A percentile compares a stretch with the other conserved stretches of the same genome.
Conservation (phyloP, 1,140 invertebrate species). For the Rhopalosiphum maidis region DNA sequence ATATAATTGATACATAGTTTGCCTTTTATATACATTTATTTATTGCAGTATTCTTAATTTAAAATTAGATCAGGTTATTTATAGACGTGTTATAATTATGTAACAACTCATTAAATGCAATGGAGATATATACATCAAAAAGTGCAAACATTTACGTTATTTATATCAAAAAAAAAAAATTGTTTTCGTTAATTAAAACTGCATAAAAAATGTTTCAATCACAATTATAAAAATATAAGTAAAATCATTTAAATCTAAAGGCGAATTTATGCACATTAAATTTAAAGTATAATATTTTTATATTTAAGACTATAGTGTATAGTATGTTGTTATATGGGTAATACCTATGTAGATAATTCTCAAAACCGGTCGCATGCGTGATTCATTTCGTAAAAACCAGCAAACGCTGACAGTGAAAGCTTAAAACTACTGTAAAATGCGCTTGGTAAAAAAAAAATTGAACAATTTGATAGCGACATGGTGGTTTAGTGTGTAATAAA, state of each 20-base stretch:
- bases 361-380: neutral
- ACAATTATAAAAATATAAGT: neutral
- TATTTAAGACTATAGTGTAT: neutral
- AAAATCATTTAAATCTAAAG: neutral
- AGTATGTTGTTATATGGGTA: neutral
- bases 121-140: neutral
- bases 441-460: neutral
- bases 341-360: neutral
- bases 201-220: neutral
- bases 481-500: conserved; percentile 17
- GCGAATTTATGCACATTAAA: neutral
- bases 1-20: neutral
- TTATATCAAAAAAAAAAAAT: neutral
- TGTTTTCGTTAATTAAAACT: neutral
- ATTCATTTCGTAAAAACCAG: neutral
- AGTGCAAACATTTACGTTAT: neutral
- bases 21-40: neutral
- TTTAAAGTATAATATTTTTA: neutral
- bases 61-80: neutral
- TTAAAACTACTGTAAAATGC: neutral
- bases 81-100: neutral
- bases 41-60: neutral
- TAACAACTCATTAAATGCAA: neutral
- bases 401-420: neutral
- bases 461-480: neutral